Evolutionary conservation across 1,140 invertebrate species (phyloP), one percentile per base, ranked within the genome.

Genomic region (Papilio glaucus): DNA sequence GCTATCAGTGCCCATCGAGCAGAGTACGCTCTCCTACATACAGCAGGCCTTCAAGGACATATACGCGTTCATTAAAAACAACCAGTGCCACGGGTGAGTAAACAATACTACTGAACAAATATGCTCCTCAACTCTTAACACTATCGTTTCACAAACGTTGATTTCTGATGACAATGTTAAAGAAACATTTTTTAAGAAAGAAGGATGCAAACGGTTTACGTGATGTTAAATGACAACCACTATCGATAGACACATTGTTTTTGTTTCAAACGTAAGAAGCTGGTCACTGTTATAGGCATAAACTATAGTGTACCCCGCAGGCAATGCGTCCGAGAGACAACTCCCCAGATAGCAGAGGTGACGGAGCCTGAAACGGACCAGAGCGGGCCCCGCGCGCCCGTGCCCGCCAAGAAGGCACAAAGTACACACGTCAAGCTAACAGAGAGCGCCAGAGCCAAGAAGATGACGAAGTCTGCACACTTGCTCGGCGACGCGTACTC

Each of bases 1-100:
- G 0, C 86, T 84, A 42, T 90, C 89, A 0, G 84, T 92, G 37
- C 85, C 90, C 6, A 90, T 93, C 29, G 90, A 93, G 72, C 91
- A 92, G 72, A 86, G 82, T 68, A 93, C 91, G 2, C 77, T 93
- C 12, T 83, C 87, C 0, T 93, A 93, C 72, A 90, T 93, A 41
- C 90, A 92, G 67, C 90, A 91, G 65, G 90, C 90, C 0, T 93
- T 93, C 75, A 85, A 83, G 29, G 91, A 93, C 53, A 93, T 93
- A 13, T 93, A 92, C 72, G 79, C 83, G 7, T 93, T 91, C 53
- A 93, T 93, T 29, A 92, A 92, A 78, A 90, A 90, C 68, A 92
- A 93, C 42, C 91, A 93, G 72, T 93, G 91, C 70, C 74, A 87
- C 15, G 91, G 91, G 90, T 92, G 10, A 81, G 83, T 41, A 13